phyloP scores from a whole-genome alignment of 2,113 vertebrate species.

The Corydoras maculifer region DNA sequence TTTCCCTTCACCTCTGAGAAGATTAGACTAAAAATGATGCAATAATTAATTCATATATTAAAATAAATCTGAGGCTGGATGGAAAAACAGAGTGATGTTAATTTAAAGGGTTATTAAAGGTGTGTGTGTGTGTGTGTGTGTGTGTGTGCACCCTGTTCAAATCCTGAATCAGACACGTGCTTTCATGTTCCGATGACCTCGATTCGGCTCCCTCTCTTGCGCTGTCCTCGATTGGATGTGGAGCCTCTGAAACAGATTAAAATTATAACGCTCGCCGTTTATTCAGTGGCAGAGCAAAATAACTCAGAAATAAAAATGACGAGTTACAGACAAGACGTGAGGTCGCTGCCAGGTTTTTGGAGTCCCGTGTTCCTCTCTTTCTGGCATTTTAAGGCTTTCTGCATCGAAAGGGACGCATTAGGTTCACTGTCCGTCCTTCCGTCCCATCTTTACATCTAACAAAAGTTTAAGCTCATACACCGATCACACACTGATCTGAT shows the following conservation, averaged over 20 bases:
- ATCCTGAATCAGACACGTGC: slow-evolving; percentile 38
- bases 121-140: slow-evolving; percentile 6
- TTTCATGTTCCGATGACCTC: slow-evolving; percentile 30
- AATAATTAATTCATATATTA: too few species aligned
- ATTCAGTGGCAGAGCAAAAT: too few species aligned
- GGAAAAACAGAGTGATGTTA: too few species aligned
- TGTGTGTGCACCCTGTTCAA: slow-evolving; percentile 37
- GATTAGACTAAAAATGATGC: too few species aligned
- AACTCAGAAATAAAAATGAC: too few species aligned
- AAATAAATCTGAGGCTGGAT: too few species aligned
- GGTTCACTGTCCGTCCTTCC: slow-evolving; percentile 36
- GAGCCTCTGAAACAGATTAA: slow-evolving; percentile 20
- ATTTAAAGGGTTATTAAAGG: neutral
- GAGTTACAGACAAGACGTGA: too few species aligned
- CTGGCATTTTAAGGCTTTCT: slow-evolving; percentile 14
- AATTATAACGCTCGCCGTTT: too few species aligned
- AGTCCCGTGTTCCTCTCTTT: slow-evolving; percentile 5
- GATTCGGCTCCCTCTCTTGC: slow-evolving; percentile 20
- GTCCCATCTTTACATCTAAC: slow-evolving; percentile 45
- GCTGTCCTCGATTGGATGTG: slow-evolving; percentile 11
- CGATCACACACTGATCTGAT: neutral
- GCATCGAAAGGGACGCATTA: slow-evolving; percentile 37
- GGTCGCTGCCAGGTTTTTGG: neutral
- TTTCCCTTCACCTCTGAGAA: too few species aligned
- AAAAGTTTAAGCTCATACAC: slow-evolving; percentile 7